These are phyloP conservation scores for Steinernema khuongi DNA, from an alignment of 1,140 invertebrate genomes.

Conservation along the genomic window DNA sequence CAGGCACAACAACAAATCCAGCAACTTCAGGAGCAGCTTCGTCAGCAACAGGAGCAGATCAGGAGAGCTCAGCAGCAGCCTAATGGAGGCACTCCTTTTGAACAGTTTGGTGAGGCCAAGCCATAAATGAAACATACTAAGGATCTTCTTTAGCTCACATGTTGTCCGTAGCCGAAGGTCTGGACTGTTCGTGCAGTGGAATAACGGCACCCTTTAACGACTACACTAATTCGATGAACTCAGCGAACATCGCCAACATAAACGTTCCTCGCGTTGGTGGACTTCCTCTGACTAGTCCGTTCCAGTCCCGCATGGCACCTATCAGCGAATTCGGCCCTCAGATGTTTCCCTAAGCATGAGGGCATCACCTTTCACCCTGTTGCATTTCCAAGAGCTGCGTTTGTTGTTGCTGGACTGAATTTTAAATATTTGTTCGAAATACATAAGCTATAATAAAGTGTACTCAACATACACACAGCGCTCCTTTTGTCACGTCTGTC, in stretches of 20 bases:
- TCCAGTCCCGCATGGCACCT: background rate
- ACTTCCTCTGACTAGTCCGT: background rate
- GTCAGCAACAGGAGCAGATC: background rate
- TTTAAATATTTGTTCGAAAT: too few relatives aligned
- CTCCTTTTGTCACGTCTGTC: too few relatives aligned
- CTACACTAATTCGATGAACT: background rate
- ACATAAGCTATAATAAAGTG: too few relatives aligned
- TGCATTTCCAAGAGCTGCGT: too few relatives aligned
- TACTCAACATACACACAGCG: too few relatives aligned
- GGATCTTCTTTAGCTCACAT: background rate
- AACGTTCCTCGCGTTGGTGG: background rate
- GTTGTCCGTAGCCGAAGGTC: background rate
- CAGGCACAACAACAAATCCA: slow-evolving; percentile 6
- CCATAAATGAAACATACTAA: background rate
- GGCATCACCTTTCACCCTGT: too few relatives aligned
- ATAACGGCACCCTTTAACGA: background rate
- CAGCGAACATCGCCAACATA: background rate
- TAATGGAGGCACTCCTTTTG: background rate
- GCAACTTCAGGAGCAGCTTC: background rate
- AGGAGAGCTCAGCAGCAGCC: background rate
- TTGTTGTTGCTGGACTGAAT: too few relatives aligned
- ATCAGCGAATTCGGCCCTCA: background rate
- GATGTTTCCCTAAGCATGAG: background rate
- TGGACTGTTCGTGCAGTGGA: background rate
- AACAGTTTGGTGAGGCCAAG: background rate